Evolutionary conservation across 2,797 vertebrate species (phyloP), one percentile per base, ranked within the genome.

Genomic region (Anolis apletophallus): DNA sequence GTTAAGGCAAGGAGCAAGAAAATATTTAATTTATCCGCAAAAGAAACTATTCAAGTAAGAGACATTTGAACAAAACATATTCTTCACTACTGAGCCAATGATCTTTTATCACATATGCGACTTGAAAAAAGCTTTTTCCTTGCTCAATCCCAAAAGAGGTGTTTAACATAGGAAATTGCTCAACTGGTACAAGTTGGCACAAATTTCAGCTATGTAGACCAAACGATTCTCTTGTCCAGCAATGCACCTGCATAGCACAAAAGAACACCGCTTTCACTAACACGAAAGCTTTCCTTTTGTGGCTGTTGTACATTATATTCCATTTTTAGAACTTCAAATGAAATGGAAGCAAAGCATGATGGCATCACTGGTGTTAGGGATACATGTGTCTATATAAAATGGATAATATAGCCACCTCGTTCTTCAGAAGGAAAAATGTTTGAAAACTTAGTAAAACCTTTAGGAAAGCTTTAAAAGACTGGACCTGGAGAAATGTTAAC

Each of bases 11-110:
- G 10, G 90, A 83, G 23, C 1, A 21, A 94, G 90, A 82, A 93
- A 2, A 50, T 79, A 34, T 83, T 78, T 87, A 92, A 91, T 91
- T 92, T 93, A 88, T 76, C 90, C 75, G 89, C 46, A 92, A 92
- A 88, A 93, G 91, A 57, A 91, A 52, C 61, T 64, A 64, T 91
- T 89, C 84, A 83, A n/a, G 76, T 84, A 50, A 84, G 75, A 89
- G 77, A 3, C n/a, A 59, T 88, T 91, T 77, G 55, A 90, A 75
- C n/a, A 23, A 29, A 91, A 93, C 84, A 59, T 82, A 74, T 64
- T 93, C 89, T 59, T 77, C 54, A 90, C 87, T 86, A 81, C 36
- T 91, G 83, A 89, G 55, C 36, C 72, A 90, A 78, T 87, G 72
- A 19, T 83, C 90, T 80, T 85, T 67, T 84, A 89, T 83, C 89